A percentile compares a stretch with the other conserved stretches of the same genome.
Evolutionary conservation across 2,888 invertebrate species (phyloP).

Genomic region (Sinohyriopsis cumingii): DNA sequence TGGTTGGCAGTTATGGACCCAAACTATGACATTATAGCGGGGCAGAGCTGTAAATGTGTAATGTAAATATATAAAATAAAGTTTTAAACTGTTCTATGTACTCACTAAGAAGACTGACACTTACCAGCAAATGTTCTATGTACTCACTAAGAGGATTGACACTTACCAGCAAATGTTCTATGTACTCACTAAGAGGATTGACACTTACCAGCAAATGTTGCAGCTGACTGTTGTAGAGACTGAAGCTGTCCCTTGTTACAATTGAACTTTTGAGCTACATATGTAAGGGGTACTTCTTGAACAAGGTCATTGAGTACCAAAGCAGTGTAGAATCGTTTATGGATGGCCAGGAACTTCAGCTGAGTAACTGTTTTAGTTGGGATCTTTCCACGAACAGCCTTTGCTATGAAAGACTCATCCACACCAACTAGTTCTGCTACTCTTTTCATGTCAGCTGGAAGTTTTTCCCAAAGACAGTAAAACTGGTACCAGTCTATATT

Average conservation of each 20-base stretch:
- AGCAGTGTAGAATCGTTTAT: slow-evolving; percentile 77
- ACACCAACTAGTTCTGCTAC: slow-evolving; percentile 92
- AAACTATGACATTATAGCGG: too few species aligned
- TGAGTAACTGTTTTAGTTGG: slow-evolving; percentile 53
- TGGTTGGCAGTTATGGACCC: too few species aligned
- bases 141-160: neutral
- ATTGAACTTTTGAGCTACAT: slow-evolving; percentile 88
- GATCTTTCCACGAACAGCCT: slow-evolving; percentile 73
- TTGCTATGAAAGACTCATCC: slow-evolving; percentile 84
- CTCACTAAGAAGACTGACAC: slow-evolving; percentile 5
- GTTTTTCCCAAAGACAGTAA: slow-evolving; percentile 86
- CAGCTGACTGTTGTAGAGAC: slow-evolving; percentile 92
- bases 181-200: neutral
- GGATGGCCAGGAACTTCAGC: slow-evolving; percentile 53
- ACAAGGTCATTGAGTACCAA: slow-evolving; percentile 94
- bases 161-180: slow-evolving; percentile 86
- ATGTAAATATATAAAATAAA: too few species aligned
- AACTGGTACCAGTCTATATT: slow-evolving; percentile 79
- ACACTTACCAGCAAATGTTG: slow-evolving; percentile 89
- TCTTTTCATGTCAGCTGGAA: slow-evolving; percentile 85
- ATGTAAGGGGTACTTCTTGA: slow-evolving; percentile 84
- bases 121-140: too few species aligned
- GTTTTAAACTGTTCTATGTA: too few species aligned
- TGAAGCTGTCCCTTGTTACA: slow-evolving; percentile 93
- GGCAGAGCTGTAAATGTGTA: too few species aligned